phyloP scores from a whole-genome alignment of 1,140 invertebrate genomes.

The Goniozus legneri region DNA sequence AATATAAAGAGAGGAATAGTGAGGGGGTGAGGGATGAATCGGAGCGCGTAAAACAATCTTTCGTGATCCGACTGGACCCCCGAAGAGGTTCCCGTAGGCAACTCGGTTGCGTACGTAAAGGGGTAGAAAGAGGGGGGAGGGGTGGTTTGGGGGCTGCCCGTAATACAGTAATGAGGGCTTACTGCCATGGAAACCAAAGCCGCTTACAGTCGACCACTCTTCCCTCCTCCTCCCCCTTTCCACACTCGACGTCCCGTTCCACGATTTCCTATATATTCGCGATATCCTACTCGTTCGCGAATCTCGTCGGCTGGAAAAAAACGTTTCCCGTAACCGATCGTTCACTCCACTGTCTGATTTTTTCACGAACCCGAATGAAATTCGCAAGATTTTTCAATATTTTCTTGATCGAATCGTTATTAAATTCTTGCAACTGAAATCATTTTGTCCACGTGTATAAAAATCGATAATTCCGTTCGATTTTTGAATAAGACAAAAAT shows the following conservation, averaged over 20 bases:
- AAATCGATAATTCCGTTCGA: not conserved
- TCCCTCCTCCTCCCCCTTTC: slow-evolving; percentile 22
- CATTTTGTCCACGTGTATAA: not conserved
- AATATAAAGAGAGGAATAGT: too few species aligned
- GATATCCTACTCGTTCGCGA: slow-evolving; percentile 41
- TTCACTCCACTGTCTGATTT: slow-evolving; percentile 13
- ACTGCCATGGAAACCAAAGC: slow-evolving; percentile 57
- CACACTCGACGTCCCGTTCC: slow-evolving; percentile 11
- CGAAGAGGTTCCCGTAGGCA: slow-evolving; percentile 36
- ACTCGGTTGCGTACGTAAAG: slow-evolving; percentile 47
- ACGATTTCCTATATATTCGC: slow-evolving; percentile 29
- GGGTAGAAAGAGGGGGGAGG: too few species aligned
- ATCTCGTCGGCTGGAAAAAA: slow-evolving; percentile 28
- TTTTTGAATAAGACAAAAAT: not conserved
- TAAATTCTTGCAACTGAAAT: not conserved
- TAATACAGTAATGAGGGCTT: slow-evolving; percentile 57
- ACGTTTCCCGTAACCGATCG: slow-evolving; percentile 30
- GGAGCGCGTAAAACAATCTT: slow-evolving; percentile 23
- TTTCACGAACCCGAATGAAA: too few species aligned
- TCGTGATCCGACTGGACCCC: slow-evolving; percentile 18
- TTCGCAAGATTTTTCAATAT: too few species aligned
- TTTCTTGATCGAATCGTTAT: not conserved
- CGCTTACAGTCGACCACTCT: slow-evolving; percentile 53
- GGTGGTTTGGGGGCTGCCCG: slow-evolving; percentile 50
- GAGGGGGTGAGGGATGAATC: not conserved